These are phyloP conservation scores for Reinhardtius hippoglossoides DNA, from an alignment of 2,113 vertebrate species.

Conservation along the genomic window DNA sequence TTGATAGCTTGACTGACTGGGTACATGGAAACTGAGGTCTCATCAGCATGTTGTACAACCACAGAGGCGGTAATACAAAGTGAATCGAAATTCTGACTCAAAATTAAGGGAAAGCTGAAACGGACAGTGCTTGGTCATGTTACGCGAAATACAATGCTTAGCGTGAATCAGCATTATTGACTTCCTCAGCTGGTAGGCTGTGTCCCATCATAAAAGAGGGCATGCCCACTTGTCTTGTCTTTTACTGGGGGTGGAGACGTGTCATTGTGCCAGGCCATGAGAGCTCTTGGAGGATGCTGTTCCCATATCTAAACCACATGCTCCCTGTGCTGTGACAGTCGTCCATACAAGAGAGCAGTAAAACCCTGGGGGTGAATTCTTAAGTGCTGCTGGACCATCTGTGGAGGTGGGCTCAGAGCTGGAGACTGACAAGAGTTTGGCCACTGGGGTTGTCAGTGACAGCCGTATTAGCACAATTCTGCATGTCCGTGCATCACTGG, in stretches of 20 bases:
- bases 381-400: conserved; percentile 87
- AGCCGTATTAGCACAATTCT: conserved; percentile 68
- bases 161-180: conserved; percentile 13
- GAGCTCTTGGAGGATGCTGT: conserved; percentile 78
- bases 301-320: conserved; percentile 84
- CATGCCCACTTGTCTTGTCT: conserved; percentile 71
- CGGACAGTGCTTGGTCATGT: neutral
- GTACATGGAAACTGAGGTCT: conserved; percentile 56
- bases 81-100: conserved; percentile 38
- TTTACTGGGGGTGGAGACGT: conserved; percentile 74
- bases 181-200: conserved; percentile 41
- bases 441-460: conserved; percentile 73
- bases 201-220: conserved; percentile 65
- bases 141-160: neutral
- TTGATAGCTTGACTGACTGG: conserved; percentile 18
- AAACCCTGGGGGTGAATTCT: conserved; percentile 84
- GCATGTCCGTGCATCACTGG: conserved; percentile 52
- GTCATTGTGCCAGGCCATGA: conserved; percentile 77
- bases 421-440: conserved; percentile 73
- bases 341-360: conserved; percentile 83
- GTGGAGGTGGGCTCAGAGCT: conserved; percentile 78
- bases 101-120: conserved; percentile 29
- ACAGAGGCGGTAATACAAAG: conserved; percentile 24
- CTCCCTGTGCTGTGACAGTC: conserved; percentile 80
- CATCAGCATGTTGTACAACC: conserved; percentile 53